These are phyloP conservation scores for Elaphurus davidianus DNA, from an alignment of 2,113 vertebrate species.

Conservation along the genomic window DNA sequence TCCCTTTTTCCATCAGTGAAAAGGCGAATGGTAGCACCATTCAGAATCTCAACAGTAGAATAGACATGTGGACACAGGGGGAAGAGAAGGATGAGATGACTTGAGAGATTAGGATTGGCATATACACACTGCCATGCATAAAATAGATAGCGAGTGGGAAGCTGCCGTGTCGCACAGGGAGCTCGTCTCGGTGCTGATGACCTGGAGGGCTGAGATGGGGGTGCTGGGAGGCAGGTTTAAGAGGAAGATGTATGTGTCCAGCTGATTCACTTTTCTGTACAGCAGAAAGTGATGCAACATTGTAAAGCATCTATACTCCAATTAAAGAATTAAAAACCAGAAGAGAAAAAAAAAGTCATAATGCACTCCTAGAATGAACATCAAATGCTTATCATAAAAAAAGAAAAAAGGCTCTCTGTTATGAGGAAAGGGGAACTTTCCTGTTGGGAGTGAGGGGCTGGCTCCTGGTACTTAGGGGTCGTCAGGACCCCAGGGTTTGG, in stretches of 20 bases:
- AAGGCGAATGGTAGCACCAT: neutral
- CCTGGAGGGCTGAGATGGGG: neutral
- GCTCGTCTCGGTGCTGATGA: neutral
- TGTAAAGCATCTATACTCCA: neutral
- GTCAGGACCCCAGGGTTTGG: neutral
- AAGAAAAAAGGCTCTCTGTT: neutral
- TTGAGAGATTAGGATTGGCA: neutral
- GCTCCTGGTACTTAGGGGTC: neutral
- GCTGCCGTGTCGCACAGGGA: neutral
- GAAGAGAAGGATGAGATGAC: neutral
- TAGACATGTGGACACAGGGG: neutral
- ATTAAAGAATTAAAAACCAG: neutral
- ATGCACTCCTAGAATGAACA: neutral
- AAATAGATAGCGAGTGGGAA: neutral
- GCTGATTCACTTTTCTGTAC: neutral
- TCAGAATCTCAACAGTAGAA: neutral
- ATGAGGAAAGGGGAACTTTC: neutral
- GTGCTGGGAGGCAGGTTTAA: neutral
- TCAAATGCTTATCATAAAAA: neutral
- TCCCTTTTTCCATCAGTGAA: neutral
- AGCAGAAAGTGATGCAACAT: neutral
- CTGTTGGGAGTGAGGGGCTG: neutral
- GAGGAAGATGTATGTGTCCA: neutral
- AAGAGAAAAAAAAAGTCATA: neutral
- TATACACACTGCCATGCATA: fast-evolving